Percentiles rank a stretch among this genome's conserved stretches.
phyloP scores from a whole-genome alignment of 1,140 invertebrate genomes.

The Sarcophaga bullata region DNA sequence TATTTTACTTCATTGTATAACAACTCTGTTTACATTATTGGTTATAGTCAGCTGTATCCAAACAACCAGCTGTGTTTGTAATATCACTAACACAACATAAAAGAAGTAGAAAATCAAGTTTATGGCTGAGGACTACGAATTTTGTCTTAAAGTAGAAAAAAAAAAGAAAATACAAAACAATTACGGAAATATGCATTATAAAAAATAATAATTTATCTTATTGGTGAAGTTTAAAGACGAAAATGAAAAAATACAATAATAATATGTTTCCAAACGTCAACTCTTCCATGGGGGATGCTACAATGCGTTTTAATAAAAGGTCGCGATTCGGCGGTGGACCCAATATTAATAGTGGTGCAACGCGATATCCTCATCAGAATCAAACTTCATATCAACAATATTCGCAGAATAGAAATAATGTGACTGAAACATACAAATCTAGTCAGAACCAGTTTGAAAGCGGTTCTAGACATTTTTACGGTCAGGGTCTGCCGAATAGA shows the following conservation, averaged over 20 bases:
- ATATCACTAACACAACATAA: too few species aligned
- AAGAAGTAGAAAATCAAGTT: too few species aligned
- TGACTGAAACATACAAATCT: background rate
- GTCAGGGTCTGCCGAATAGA: background rate
- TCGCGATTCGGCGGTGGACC: background rate
- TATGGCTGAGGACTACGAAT: too few species aligned
- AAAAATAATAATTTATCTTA: too few species aligned
- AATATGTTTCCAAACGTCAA: background rate
- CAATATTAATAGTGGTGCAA: background rate
- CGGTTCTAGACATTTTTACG: background rate
- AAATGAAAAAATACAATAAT: conserved; percentile 18
- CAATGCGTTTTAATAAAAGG: conserved; percentile 12
- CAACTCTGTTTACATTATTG: too few species aligned
- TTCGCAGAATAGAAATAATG: background rate
- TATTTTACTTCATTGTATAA: too few species aligned
- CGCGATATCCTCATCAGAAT: background rate
- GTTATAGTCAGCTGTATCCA: too few species aligned
- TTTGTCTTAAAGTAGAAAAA: too few species aligned
- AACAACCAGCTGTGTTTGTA: too few species aligned
- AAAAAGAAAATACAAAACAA: too few species aligned
- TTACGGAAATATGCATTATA: too few species aligned
- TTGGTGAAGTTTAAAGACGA: background rate
- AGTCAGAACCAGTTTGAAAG: background rate
- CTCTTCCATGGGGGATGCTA: background rate
- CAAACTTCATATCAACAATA: background rate